Evolutionary conservation across 1,140 invertebrate genomes (phyloP).

Genomic region (Conus betulinus): DNA sequence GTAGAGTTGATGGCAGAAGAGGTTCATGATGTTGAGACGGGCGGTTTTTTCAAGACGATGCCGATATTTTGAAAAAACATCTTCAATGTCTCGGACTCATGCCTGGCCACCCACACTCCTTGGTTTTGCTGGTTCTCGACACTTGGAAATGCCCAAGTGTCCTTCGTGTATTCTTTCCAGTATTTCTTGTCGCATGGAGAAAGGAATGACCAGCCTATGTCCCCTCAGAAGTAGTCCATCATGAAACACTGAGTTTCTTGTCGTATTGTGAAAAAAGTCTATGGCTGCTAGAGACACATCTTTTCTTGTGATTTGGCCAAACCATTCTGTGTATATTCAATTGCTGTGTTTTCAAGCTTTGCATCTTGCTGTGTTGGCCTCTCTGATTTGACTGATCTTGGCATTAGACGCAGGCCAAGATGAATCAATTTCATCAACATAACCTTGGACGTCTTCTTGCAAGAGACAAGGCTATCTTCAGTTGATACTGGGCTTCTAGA

Average conservation of each 20-base stretch:
- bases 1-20: background rate
- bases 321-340: background rate
- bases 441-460: background rate
- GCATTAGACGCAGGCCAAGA: background rate
- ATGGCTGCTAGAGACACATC: background rate
- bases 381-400: background rate
- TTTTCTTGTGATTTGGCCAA: background rate
- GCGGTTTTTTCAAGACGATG: background rate
- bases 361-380: background rate
- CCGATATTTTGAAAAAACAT: background rate
- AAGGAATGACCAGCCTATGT: too few species aligned
- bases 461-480: background rate
- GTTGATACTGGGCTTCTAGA: background rate
- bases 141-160: too few species aligned
- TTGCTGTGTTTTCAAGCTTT: background rate
- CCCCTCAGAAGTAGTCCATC: background rate
- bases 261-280: background rate
- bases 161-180: too few species aligned
- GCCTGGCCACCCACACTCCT: too few species aligned
- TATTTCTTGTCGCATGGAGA: too few species aligned
- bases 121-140: too few species aligned
- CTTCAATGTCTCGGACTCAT: too few species aligned
- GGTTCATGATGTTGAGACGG: too few species aligned
- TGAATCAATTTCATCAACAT: background rate
- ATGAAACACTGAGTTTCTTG: background rate